A percentile compares a stretch with the other conserved stretches of the same genome.
Conservation (phyloP, 2,888 invertebrate species). For the Bedellia somnulentella region DNA sequence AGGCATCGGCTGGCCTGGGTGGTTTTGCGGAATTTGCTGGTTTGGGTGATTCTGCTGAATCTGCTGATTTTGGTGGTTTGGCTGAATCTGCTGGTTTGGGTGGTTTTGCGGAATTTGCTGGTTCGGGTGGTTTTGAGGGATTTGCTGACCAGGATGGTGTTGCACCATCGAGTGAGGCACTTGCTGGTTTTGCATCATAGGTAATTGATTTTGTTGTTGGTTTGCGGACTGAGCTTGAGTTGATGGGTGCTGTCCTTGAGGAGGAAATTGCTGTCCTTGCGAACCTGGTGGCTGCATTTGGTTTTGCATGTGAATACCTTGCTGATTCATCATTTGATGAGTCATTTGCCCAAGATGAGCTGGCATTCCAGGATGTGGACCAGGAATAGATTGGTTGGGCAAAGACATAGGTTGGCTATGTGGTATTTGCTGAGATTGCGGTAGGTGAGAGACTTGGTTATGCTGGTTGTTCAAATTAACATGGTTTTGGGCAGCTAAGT, state of each 20-base stretch:
- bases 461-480: slow-evolving; percentile 13
- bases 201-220: slow-evolving; percentile 11
- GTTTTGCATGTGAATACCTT: neutral
- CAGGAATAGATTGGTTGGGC: slow-evolving; percentile 19
- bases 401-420: slow-evolving; percentile 14
- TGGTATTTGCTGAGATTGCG: neutral
- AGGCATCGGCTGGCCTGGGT: slow-evolving; percentile 13
- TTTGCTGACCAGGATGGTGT: slow-evolving; percentile 13
- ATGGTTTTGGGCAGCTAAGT: slow-evolving; percentile 9
- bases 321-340: slow-evolving; percentile 13
- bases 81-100: neutral
- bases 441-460: slow-evolving; percentile 5
- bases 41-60: slow-evolving; percentile 1
- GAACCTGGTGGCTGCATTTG: too few relatives aligned
- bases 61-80: slow-evolving; percentile 4
- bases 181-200: slow-evolving; percentile 10
- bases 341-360: slow-evolving; percentile 3
- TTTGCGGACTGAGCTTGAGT: slow-evolving; percentile 4
- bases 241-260: slow-evolving; percentile 3
- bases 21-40: neutral
- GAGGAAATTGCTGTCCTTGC: too few relatives aligned
- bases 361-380: too few relatives aligned
- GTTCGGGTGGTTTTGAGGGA: slow-evolving; percentile 13
- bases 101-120: slow-evolving; percentile 5
- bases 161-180: too few relatives aligned